Percentiles rank a stretch among this genome's conserved stretches.
Evolutionary conservation across 2,113 vertebrate species (phyloP).

Genomic region (Lamprotornis superbus): DNA sequence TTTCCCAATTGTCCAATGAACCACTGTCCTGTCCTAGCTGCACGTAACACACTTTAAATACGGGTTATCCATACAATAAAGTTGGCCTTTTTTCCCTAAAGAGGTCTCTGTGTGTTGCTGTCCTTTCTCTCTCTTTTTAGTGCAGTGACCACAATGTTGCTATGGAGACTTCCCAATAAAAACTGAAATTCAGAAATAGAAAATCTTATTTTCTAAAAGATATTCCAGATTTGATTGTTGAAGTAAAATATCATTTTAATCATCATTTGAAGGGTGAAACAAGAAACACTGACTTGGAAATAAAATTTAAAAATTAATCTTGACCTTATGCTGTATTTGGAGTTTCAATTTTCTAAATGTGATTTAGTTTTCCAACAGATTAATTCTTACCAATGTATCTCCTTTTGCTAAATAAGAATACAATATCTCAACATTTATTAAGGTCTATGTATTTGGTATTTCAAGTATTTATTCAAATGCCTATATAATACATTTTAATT

Average conservation of each 20-base stretch:
- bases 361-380: not conserved
- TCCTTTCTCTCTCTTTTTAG: too few species aligned
- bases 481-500: not conserved
- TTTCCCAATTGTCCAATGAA: too few species aligned
- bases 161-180: not conserved
- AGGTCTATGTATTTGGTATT: not conserved
- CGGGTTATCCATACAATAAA: too few species aligned
- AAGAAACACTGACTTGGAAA: not conserved
- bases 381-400: not conserved
- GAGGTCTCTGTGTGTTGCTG: too few species aligned
- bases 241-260: not conserved
- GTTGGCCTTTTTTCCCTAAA: too few species aligned
- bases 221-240: not conserved
- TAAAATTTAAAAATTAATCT: not conserved
- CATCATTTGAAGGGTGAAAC: not conserved
- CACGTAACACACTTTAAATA: too few species aligned
- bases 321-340: not conserved
- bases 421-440: not conserved
- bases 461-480: not conserved
- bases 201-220: not conserved
- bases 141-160: not conserved
- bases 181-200: not conserved
- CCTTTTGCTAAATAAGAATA: not conserved
- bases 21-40: too few species aligned
- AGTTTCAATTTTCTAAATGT: not conserved